A percentile compares a stretch with the other conserved stretches of the same genome.
Conservation (phyloP, 2,797 vertebrate genomes). For the Sphenopsis melanotis region DNA sequence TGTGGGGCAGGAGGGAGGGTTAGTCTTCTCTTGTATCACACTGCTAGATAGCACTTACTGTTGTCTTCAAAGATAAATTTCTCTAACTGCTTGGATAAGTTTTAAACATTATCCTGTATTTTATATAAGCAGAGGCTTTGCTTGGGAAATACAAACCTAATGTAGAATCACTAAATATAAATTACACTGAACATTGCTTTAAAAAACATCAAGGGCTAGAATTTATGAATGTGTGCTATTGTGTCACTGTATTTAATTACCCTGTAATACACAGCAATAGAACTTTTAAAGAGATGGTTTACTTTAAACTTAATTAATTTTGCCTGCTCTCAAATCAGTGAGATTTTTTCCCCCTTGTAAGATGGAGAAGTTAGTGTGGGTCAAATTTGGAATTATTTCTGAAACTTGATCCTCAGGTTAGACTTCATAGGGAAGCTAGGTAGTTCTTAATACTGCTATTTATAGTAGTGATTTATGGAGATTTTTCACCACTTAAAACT, state of each 20-base stretch:
- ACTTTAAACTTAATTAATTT: neutral
- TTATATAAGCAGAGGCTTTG: neutral
- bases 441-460: neutral
- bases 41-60: neutral
- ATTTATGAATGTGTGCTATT: neutral
- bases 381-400: neutral
- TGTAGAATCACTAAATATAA: neutral
- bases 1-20: neutral
- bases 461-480: neutral
- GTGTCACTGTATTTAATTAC: neutral
- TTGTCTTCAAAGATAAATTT: neutral
- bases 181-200: neutral
- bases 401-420: neutral
- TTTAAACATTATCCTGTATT: neutral
- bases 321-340: neutral
- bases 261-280: neutral
- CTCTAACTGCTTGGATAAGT: neutral
- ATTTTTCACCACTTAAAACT: neutral
- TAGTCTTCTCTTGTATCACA: neutral
- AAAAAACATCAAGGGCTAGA: constrained; percentile 40
- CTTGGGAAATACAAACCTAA: neutral
- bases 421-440: neutral
- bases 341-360: neutral
- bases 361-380: neutral
- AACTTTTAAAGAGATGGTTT: neutral